Evolutionary conservation across 2,888 invertebrate species (phyloP).

Genomic region (Drosophila pseudotakahashii): DNA sequence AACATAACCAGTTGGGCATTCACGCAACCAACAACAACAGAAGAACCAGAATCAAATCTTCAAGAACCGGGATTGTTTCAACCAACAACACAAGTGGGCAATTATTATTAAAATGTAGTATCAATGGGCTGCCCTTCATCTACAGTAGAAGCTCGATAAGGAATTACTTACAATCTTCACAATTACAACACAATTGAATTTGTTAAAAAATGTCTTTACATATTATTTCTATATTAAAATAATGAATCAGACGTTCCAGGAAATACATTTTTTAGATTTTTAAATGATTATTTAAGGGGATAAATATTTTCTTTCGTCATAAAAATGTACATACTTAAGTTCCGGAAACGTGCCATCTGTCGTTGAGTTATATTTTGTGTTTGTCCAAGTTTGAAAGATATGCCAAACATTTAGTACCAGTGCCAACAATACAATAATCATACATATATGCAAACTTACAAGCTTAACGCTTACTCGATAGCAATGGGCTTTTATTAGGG

Average conservation of each 20-base stretch:
- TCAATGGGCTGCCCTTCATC: neutral
- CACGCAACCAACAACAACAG: slow-evolving; percentile 9
- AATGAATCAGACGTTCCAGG: neutral
- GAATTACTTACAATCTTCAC: too few species aligned
- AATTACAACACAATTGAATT: too few species aligned
- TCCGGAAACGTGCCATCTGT: neutral
- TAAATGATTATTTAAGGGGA: neutral
- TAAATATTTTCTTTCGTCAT: neutral
- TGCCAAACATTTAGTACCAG: neutral
- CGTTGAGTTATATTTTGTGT: too few species aligned
- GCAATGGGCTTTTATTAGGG: neutral
- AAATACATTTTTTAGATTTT: neutral
- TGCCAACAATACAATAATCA: too few species aligned
- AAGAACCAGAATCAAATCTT: neutral
- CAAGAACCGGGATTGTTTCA: neutral
- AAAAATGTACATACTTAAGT: too few species aligned
- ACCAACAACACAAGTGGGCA: slow-evolving; percentile 1
- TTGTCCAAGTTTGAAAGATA: too few species aligned
- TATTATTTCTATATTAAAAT: neutral
- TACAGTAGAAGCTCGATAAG: neutral
- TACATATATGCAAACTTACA: neutral
- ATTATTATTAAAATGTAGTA: neutral
- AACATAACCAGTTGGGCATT: slow-evolving; percentile 53
- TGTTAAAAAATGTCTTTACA: too few species aligned
- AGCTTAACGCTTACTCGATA: neutral